These are phyloP conservation scores for Trachelus stipa DNA, from an alignment of 2,888 invertebrate genomes.

Conservation along the genomic window DNA sequence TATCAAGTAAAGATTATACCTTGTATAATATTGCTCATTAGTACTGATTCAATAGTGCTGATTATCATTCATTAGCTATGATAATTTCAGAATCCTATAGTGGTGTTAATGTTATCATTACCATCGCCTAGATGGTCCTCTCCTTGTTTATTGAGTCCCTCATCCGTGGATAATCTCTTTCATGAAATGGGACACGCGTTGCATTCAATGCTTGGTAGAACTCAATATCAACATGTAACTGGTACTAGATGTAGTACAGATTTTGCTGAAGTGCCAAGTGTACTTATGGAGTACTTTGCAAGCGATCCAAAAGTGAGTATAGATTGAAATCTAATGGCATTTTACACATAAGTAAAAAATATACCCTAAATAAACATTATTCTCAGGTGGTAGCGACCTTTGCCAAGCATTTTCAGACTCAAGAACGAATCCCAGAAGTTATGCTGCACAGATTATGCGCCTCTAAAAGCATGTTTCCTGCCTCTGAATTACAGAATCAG, in stretches of 20 bases:
- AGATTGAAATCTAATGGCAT: background rate
- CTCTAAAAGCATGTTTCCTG: constrained; percentile 88
- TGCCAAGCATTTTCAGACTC: constrained; percentile 91
- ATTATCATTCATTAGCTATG: background rate
- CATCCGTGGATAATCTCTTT: constrained; percentile 94
- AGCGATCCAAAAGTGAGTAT: constrained; percentile 79
- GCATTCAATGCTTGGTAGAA: constrained; percentile 98
- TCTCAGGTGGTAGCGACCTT: constrained; percentile 82
- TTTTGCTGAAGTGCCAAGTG: constrained; percentile 99
- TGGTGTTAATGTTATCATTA: constrained; percentile 92
- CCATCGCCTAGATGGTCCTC: constrained; percentile 80
- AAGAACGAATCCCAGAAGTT: constrained; percentile 83
- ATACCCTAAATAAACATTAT: background rate
- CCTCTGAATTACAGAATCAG: constrained; percentile 90
- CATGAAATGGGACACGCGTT: constrained; percentile 99
- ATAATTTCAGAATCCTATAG: constrained; percentile 80
- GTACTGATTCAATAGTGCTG: background rate
- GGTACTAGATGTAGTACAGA: constrained; percentile 98
- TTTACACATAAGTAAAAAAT: background rate
- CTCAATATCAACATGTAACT: constrained; percentile 95
- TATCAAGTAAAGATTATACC: constrained; percentile 76
- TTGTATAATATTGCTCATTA: constrained; percentile 9
- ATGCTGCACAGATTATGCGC: constrained; percentile 84
- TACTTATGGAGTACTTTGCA: constrained; percentile 98
- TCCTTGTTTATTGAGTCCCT: constrained; percentile 84